Evolutionary conservation across 2,113 vertebrate genomes (phyloP).

Genomic region (Neogobius melanostomus): DNA sequence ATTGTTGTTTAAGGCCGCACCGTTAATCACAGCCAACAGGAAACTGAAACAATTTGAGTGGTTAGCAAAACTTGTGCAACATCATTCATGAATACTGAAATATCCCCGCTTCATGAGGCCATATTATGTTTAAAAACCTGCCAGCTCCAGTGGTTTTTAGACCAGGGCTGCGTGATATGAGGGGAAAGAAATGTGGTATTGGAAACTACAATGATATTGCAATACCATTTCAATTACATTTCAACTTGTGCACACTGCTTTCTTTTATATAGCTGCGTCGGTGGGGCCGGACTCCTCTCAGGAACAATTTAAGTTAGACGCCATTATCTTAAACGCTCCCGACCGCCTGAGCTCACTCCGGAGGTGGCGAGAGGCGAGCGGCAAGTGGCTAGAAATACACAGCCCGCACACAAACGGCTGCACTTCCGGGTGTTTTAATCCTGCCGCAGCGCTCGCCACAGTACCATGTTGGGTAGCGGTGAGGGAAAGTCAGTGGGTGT

Average conservation of each 20-base stretch:
- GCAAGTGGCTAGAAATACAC: slow-evolving; percentile 42
- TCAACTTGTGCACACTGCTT: background rate
- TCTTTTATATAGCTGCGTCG: slow-evolving; percentile 16
- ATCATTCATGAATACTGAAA: too few species aligned
- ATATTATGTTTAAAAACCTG: too few species aligned
- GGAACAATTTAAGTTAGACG: slow-evolving; percentile 36
- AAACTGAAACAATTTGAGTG: too few species aligned
- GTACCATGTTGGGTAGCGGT: slow-evolving; percentile 60
- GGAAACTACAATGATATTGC: background rate
- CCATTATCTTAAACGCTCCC: slow-evolving; percentile 32
- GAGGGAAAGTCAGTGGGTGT: slow-evolving; percentile 61
- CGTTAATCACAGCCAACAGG: too few species aligned
- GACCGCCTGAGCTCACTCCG: slow-evolving; percentile 17
- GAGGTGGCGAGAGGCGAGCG: slow-evolving; percentile 1
- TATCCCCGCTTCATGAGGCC: too few species aligned
- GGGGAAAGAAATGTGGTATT: too few species aligned
- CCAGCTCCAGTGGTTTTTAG: too few species aligned
- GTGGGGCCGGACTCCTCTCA: slow-evolving; percentile 10
- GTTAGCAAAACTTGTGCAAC: too few species aligned
- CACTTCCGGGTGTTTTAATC: slow-evolving; percentile 47
- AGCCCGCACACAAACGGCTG: slow-evolving; percentile 11
- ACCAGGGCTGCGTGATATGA: too few species aligned
- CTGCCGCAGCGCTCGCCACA: slow-evolving; percentile 46
- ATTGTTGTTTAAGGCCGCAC: too few species aligned
- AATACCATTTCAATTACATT: background rate